These are phyloP conservation scores for Hirudo medicinalis DNA, from an alignment of 1,140 invertebrate genomes.

Conservation along the genomic window DNA sequence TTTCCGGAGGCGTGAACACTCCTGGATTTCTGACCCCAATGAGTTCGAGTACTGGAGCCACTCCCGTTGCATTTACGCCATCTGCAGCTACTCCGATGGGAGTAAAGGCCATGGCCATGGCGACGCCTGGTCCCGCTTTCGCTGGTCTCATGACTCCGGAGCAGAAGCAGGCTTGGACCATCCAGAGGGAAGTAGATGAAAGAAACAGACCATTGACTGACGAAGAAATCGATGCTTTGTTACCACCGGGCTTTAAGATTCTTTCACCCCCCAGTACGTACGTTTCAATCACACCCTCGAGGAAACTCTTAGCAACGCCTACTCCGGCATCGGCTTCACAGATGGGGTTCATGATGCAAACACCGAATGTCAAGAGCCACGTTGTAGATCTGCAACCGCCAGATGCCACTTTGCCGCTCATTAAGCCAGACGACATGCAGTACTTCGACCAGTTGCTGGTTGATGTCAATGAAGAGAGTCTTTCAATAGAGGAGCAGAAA, in stretches of 20 bases:
- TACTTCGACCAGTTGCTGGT: constrained; percentile 97
- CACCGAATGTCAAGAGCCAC: constrained; percentile 52
- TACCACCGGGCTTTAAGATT: constrained; percentile 83
- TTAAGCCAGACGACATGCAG: constrained; percentile 99
- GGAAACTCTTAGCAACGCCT: constrained; percentile 91
- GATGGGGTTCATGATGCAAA: constrained; percentile 81
- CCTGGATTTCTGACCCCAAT: constrained; percentile 31
- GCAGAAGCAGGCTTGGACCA: constrained; percentile 92
- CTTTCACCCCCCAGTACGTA: constrained; percentile 87
- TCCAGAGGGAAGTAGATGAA: constrained; percentile 97
- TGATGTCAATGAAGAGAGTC: constrained; percentile 89
- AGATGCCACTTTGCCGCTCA: constrained; percentile 86
- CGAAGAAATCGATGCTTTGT: constrained; percentile 91
- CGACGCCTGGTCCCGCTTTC: constrained; percentile 81
- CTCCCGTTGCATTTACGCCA: constrained; percentile 36
- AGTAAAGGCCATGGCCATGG: constrained; percentile 89
- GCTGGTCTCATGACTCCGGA: constrained; percentile 96
- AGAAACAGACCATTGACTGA: constrained; percentile 86
- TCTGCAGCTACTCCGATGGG: constrained; percentile 72
- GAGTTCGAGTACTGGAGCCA: constrained; percentile 35
- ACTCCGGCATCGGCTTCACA: constrained; percentile 81
- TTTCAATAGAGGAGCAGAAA: constrained; percentile 91
- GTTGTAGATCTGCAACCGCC: constrained; percentile 94
- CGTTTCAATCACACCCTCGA: constrained; percentile 88
- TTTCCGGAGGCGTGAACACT: constrained; percentile 27